Evolutionary conservation across 2,113 vertebrate genomes (phyloP).

Genomic region (Chelonoidis abingdonii): DNA sequence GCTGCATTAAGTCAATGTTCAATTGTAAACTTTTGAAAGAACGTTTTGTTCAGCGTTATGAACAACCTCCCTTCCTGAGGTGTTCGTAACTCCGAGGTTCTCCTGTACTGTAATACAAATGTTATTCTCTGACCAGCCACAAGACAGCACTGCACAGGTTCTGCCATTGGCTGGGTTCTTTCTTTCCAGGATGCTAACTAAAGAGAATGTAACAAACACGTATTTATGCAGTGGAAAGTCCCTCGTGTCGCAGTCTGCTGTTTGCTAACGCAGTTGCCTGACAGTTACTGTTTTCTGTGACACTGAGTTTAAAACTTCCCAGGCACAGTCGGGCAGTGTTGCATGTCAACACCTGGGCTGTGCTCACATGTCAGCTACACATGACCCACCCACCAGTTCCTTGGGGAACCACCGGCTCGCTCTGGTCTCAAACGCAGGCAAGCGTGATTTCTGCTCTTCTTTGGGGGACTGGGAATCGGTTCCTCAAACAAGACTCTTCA

Average conservation of each 20-base stretch:
- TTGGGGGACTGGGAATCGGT: not conserved
- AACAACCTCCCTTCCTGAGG: no score
- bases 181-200: not conserved
- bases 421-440: not conserved
- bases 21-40: no score
- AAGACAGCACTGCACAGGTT: not conserved
- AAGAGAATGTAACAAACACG: not conserved
- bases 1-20: no score
- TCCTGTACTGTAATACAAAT: not conserved
- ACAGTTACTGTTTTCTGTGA: not conserved
- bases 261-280: fast-evolving
- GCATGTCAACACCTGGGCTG: not conserved
- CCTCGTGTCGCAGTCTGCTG: not conserved
- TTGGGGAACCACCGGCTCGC: fast-evolving
- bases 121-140: not conserved
- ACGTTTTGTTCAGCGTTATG: no score
- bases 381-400: not conserved
- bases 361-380: not conserved
- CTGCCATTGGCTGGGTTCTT: not conserved
- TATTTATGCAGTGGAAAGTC: not conserved
- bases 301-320: fast-evolving
- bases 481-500: not conserved
- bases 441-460: not conserved
- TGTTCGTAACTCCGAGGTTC: no score
- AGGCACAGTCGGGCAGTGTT: fast-evolving